Evolutionary conservation across 2,888 invertebrate genomes (phyloP).

Genomic region (Prenolepis imparis): DNA sequence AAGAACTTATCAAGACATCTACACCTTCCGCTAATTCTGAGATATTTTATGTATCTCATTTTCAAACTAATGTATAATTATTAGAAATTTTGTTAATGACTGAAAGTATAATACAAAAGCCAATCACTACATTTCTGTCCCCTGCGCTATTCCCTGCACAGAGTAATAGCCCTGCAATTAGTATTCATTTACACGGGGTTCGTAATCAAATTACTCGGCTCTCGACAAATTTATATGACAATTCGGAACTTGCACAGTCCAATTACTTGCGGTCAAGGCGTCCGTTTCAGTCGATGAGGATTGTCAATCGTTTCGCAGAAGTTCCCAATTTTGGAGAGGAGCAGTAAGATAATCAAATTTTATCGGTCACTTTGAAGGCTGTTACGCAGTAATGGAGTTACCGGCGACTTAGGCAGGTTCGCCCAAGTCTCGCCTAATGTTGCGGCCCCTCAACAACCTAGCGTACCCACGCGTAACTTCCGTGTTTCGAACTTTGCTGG

Average conservation of each 20-base stretch:
- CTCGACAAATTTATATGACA: conserved; percentile 17
- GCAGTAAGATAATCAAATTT: conserved; percentile 49
- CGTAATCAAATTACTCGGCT: conserved; percentile 13
- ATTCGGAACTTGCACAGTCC: background rate
- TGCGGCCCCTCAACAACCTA: background rate
- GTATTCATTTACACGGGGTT: background rate
- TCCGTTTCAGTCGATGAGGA: conserved; percentile 4
- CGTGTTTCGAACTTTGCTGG: conserved; percentile 51
- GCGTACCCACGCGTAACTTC: background rate
- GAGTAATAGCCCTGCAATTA: conserved; percentile 26
- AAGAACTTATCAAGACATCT: background rate
- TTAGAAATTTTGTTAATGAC: background rate
- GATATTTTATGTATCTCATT: background rate
- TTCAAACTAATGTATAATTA: background rate
- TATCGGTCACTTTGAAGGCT: conserved; percentile 46
- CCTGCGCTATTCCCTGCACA: conserved; percentile 15
- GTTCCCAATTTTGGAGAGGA: conserved; percentile 28
- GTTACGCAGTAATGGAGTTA: conserved; percentile 50
- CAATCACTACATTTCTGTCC: background rate
- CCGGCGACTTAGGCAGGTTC: conserved; percentile 30
- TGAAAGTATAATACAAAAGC: background rate
- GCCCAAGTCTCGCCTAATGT: conserved; percentile 42
- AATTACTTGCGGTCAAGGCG: conserved; percentile 30
- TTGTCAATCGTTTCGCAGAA: conserved; percentile 41
- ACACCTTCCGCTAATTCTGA: background rate